Evolutionary conservation across 2,888 invertebrate species (phyloP).

Genomic region (Serrognathus titanus): DNA sequence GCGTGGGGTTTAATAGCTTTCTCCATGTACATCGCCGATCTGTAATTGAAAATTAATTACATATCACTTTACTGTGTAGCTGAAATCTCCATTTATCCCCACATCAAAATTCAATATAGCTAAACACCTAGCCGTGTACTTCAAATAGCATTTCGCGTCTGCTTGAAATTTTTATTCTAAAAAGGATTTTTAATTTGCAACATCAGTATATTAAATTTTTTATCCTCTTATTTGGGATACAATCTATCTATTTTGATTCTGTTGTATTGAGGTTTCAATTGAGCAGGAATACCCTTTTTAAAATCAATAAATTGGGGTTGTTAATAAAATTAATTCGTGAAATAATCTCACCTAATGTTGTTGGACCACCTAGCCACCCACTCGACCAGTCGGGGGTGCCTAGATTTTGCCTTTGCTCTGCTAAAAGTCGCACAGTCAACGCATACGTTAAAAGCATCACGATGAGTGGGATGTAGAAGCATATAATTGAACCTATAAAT

Average conservation of each 20-base stretch:
- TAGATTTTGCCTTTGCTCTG: constrained; percentile 74
- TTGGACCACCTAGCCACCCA: constrained; percentile 65
- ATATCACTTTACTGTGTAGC: constrained; percentile 5
- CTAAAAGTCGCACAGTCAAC: constrained; percentile 82
- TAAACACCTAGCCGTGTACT: no score
- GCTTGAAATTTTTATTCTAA: no score
- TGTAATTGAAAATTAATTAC: constrained; percentile 35
- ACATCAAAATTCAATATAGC: background rate
- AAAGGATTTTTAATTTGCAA: no score
- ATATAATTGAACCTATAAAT: constrained; percentile 89
- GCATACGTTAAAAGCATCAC: constrained; percentile 96
- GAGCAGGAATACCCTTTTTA: no score
- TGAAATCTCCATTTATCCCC: background rate
- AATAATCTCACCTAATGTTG: constrained; percentile 15
- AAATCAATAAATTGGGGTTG: no score
- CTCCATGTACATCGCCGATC: constrained; percentile 80
- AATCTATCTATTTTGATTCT: no score
- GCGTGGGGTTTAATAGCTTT: constrained; percentile 57
- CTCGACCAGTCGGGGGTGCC: constrained; percentile 69
- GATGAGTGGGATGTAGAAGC: constrained; percentile 91
- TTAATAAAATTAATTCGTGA: no score
- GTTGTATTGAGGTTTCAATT: no score
- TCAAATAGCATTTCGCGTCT: no score
- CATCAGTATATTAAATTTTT: no score
- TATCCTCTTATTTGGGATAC: no score